Evolutionary conservation across 2,113 vertebrate species (phyloP).

Genomic region (Sterrhoptilus dennistouni): DNA sequence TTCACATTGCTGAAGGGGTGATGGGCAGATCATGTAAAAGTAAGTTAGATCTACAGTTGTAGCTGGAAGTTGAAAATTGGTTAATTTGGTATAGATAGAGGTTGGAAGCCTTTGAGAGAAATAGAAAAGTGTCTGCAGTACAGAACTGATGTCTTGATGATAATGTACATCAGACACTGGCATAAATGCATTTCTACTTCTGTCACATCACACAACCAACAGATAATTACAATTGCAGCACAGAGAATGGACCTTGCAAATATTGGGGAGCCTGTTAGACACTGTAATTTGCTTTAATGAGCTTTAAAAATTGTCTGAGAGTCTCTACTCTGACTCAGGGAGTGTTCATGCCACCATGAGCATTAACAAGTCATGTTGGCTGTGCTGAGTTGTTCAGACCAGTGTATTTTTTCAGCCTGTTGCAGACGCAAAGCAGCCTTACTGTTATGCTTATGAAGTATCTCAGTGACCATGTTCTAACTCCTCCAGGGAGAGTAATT

Average conservation of each 20-base stretch:
- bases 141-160: background rate
- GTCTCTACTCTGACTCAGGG: background rate
- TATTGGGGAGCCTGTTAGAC: background rate
- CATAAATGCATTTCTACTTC: background rate
- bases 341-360: rapidly evolving
- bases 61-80: background rate
- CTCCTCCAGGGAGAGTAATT: background rate
- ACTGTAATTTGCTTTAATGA: background rate
- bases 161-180: background rate
- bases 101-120: background rate
- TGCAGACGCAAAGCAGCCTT: background rate
- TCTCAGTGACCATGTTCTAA: background rate
- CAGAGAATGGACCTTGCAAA: background rate
- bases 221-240: background rate
- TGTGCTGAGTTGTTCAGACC: background rate
- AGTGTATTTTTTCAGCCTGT: background rate
- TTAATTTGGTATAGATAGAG: background rate
- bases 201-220: background rate
- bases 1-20: background rate
- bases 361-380: rapidly evolving
- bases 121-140: background rate
- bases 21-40: background rate
- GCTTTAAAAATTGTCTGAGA: background rate
- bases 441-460: background rate
- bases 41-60: background rate